A percentile compares a stretch with the other conserved stretches of the same genome.
These are phyloP conservation scores for Heliconius cydno DNA, from an alignment of 2,888 invertebrate genomes.

Conservation along the genomic window DNA sequence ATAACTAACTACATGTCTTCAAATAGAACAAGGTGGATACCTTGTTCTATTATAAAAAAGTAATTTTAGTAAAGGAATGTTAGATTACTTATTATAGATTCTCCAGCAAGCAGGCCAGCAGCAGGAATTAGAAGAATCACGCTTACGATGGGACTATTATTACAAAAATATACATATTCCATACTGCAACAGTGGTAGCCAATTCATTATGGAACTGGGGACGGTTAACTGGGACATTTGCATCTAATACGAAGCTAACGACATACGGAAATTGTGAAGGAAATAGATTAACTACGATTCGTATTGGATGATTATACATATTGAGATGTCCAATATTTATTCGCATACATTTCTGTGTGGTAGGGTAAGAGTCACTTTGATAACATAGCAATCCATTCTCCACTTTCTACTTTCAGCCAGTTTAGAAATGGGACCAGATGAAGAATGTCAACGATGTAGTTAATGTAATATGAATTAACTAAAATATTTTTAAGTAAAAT, in stretches of 20 bases:
- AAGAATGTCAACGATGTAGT: too few species aligned
- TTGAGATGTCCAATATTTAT: not conserved
- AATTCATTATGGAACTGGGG: not conserved
- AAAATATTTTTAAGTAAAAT: too few species aligned
- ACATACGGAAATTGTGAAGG: conserved; percentile 24
- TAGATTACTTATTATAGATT: too few species aligned
- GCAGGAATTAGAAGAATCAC: too few species aligned
- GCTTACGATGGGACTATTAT: too few species aligned
- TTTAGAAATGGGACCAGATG: not conserved
- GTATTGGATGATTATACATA: not conserved
- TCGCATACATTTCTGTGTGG: not conserved
- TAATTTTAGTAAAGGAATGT: too few species aligned
- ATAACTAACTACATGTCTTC: too few species aligned
- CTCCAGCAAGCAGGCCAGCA: too few species aligned
- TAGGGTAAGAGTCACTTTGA: not conserved
- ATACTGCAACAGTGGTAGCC: not conserved
- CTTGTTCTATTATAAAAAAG: too few species aligned
- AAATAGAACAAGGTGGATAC: too few species aligned
- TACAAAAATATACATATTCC: not conserved
- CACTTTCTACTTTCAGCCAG: not conserved
- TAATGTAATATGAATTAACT: too few species aligned
- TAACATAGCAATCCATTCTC: not conserved
- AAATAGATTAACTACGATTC: conserved; percentile 7
- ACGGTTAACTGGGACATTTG: not conserved
- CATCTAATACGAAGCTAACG: conserved; percentile 8